Conservation (phyloP, 2,113 vertebrate genomes). For the Anhinga rufa region DNA sequence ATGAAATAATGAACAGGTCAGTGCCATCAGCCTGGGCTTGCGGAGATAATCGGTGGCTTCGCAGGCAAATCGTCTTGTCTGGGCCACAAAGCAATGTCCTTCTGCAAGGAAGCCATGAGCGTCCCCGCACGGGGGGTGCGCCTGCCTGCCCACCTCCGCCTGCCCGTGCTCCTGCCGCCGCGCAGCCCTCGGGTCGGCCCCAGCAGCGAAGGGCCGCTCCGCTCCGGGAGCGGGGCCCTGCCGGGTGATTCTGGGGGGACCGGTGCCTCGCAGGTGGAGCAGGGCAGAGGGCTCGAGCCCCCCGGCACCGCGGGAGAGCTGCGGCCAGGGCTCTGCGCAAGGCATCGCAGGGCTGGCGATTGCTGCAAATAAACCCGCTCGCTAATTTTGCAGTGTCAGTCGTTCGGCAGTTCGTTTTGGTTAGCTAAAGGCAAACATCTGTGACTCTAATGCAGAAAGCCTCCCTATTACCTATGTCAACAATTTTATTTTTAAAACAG, state of each 20-base stretch:
- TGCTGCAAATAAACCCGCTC: fast-evolving
- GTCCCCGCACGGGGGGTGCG: neutral
- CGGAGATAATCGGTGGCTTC: fast-evolving
- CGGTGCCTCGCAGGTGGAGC: fast-evolving
- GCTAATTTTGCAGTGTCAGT: neutral
- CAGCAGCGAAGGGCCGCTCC: neutral
- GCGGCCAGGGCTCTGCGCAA: neutral
- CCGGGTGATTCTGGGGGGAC: neutral
- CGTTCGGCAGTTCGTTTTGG: neutral
- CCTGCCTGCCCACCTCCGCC: neutral
- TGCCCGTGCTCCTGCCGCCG: neutral
- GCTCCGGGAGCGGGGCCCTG: neutral
- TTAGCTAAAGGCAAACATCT: constrained; percentile 43
- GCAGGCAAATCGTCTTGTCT: fast-evolving
- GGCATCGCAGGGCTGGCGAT: neutral
- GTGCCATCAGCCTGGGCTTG: neutral
- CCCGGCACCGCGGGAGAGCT: fast-evolving
- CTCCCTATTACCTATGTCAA: constrained; percentile 69
- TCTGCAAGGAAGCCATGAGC: no score
- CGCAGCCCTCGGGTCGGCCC: no score
- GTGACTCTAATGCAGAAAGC: neutral
- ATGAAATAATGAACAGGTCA: no score
- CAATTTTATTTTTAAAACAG: constrained; percentile 68
- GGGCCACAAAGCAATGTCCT: fast-evolving
- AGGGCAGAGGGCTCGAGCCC: neutral